phyloP scores from a whole-genome alignment of 2,797 vertebrate genomes.

The Sebastes oblongus region DNA sequence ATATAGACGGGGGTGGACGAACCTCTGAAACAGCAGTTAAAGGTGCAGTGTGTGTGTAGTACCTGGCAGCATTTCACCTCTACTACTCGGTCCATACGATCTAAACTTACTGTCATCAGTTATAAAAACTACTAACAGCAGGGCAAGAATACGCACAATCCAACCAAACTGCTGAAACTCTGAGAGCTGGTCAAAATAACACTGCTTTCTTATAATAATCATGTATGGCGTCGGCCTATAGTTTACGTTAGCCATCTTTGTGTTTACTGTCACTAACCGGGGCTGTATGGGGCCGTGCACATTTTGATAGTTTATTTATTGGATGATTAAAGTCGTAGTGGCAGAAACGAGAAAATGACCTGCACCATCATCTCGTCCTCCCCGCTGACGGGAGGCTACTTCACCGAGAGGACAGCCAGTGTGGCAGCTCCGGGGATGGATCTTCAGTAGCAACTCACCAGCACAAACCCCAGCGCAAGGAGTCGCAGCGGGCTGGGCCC shows the following conservation, averaged over 20 bases:
- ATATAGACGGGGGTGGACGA: background rate
- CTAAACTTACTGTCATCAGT: background rate
- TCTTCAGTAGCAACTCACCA: too few relatives aligned
- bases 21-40: background rate
- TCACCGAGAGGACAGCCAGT: too few relatives aligned
- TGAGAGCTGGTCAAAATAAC: fast-evolving
- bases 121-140: background rate
- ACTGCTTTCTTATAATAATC: background rate
- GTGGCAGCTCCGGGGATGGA: too few relatives aligned
- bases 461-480: fast-evolving
- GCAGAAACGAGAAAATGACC: background rate
- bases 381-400: too few relatives aligned
- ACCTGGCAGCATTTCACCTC: background rate
- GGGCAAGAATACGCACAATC: too few relatives aligned
- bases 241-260: too few relatives aligned
- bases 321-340: background rate
- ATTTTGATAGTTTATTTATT: background rate
- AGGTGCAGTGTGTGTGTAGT: background rate
- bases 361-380: too few relatives aligned
- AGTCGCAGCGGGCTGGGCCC: too few relatives aligned
- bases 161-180: background rate
- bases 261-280: too few relatives aligned
- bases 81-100: background rate
- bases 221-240: too few relatives aligned
- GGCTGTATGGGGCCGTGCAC: background rate